Conservation (phyloP, 2,797 vertebrate genomes). For the Nothura maculosa region DNA sequence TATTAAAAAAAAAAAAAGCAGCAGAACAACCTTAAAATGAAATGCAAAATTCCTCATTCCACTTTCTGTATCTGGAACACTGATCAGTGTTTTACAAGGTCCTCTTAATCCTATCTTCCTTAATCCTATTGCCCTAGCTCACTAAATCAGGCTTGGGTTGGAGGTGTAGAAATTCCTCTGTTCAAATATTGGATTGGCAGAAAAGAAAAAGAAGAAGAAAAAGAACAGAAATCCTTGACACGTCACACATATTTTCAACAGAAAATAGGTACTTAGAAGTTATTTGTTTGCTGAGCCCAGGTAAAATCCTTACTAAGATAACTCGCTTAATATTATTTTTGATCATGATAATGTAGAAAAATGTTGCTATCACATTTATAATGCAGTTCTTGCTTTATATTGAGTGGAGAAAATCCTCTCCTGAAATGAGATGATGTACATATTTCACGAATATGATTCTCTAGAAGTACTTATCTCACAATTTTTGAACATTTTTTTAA, state of each 20-base stretch:
- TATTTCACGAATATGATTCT: neutral
- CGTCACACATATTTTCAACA: neutral
- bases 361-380: neutral
- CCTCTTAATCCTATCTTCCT: accelerated
- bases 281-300: neutral
- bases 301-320: neutral
- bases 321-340: neutral
- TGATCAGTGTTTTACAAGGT: neutral
- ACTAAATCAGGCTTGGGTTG: neutral
- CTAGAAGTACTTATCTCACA: neutral
- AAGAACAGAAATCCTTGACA: neutral
- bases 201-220: neutral
- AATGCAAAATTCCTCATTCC: neutral
- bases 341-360: neutral
- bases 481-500: neutral
- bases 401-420: neutral
- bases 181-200: neutral
- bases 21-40: neutral
- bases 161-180: neutral
- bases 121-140: neutral
- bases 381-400: neutral
- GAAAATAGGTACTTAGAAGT: neutral
- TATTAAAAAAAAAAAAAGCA: neutral
- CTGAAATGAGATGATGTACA: neutral
- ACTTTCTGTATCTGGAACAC: neutral